Evolutionary conservation across 2,888 invertebrate genomes (phyloP).

Genomic region (Petrolisthes manimaculis): DNA sequence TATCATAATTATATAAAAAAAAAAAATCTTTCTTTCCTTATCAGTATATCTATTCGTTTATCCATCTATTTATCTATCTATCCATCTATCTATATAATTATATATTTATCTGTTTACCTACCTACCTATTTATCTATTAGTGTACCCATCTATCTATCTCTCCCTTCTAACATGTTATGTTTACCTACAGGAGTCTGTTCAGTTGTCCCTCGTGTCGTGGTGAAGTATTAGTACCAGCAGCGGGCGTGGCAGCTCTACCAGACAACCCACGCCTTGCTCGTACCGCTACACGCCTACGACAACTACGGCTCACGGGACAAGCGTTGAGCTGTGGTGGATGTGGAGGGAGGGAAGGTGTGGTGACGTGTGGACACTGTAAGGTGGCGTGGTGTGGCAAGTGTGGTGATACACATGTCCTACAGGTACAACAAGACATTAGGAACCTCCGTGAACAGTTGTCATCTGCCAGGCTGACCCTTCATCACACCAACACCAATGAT

Average conservation of each 20-base stretch:
- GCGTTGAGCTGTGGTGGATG: constrained; percentile 27
- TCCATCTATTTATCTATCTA: background rate
- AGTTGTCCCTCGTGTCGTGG: constrained; percentile 77
- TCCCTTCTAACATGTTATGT: background rate
- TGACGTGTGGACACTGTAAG: constrained; percentile 43
- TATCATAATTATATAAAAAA: too few species aligned
- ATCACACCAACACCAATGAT: constrained; percentile 34
- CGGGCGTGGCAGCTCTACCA: constrained; percentile 75
- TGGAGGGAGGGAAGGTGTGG: constrained; percentile 19
- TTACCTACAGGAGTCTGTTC: constrained; percentile 64
- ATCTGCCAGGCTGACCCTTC: constrained; percentile 74
- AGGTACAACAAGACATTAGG: constrained; percentile 71
- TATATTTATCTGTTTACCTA: constrained; percentile 1
- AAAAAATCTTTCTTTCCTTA: background rate
- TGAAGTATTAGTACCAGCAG: constrained; percentile 71
- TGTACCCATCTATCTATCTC: background rate
- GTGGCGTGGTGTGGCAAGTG: constrained; percentile 73
- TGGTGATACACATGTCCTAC: constrained; percentile 76
- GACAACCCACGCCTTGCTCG: constrained; percentile 73
- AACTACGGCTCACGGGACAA: constrained; percentile 12
- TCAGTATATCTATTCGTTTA: background rate
- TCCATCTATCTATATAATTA: background rate
- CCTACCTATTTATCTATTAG: too few species aligned
- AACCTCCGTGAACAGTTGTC: constrained; percentile 71
- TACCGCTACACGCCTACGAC: constrained; percentile 17